Percentiles rank a stretch among this genome's conserved stretches.
These are phyloP conservation scores for Apus apus DNA, from an alignment of 2,113 vertebrate genomes.

Conservation along the genomic window DNA sequence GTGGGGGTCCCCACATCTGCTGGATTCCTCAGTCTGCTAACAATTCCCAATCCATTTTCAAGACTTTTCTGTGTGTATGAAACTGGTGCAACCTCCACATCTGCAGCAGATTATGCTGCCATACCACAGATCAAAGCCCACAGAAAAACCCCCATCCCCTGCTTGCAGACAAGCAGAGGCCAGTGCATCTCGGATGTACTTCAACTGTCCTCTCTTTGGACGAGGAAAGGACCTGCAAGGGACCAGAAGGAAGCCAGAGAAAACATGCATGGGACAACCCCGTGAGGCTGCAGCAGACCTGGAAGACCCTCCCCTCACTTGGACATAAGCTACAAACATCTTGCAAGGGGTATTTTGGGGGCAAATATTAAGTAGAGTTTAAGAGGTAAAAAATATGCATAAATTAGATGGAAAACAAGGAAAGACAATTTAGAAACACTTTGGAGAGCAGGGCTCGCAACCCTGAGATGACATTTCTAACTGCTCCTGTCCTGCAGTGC, in stretches of 20 bases:
- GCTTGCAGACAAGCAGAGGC: not conserved
- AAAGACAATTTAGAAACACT: not conserved
- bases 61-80: not conserved
- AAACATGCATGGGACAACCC: fast-evolving
- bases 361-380: not conserved
- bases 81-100: not conserved
- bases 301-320: not conserved
- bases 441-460: not conserved
- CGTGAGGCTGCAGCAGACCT: not conserved
- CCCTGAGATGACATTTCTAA: not conserved
- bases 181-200: not conserved
- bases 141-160: not conserved
- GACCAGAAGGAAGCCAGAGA: not conserved
- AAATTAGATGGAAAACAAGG: not conserved
- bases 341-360: not conserved
- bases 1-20: not conserved
- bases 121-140: not conserved
- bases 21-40: not conserved
- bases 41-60: not conserved
- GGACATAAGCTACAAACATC: not conserved
- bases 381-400: not conserved
- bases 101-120: not conserved
- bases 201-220: not conserved
- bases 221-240: not conserved
- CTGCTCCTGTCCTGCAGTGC: no score